Evolutionary conservation across 2,888 invertebrate species (phyloP), one percentile per base, ranked within the genome.

Genomic region (Drosophila yooni): DNA sequence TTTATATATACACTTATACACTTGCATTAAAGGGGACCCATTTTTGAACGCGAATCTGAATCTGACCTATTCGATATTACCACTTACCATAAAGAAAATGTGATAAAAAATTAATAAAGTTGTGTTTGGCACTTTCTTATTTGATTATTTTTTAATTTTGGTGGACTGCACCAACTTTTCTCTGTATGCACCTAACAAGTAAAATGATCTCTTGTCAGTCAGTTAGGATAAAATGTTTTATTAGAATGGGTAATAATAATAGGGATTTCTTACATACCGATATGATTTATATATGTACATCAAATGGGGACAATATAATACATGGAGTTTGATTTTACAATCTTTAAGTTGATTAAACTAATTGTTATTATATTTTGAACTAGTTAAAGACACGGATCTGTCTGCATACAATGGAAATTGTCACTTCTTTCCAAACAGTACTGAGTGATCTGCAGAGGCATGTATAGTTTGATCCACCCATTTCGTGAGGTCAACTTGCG

Each of bases 401-500:
- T 59, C 54, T 59, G 18, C 27, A 51, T 31, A 46, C 31, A 29
- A 36, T 58, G 27, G 46, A 46, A 51, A 15, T 4, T 48, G 73
- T 81, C 76, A 81, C 71, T 85, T 79, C 73, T 84, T 81, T 66
- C 82, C 82, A 69, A 78, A 88, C 31, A 79, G 75, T 58, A 66
- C 57, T 29, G 80, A 64, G 33, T 79, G 88, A 66, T 80, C 73
- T 51, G 79, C 61, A 38, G 72, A 46, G 38, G 73, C 76, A 56
- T 79, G 89, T 61, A 81, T 74, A 65, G 80, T 89, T 66, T 89
- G 89, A 64, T 92, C 92, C 58, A 91, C 88, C 96, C 96, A 96
- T 58, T 94, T 91, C 0, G 94, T 93, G n/a, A 96, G 93, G 91
- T 96, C 95, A 27, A 96, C 92, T 71, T 92, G 91, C 27, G 95